These are phyloP conservation scores for Pseudomyrmex gracilis DNA, from an alignment of 1,140 invertebrate genomes.

Conservation along the genomic window DNA sequence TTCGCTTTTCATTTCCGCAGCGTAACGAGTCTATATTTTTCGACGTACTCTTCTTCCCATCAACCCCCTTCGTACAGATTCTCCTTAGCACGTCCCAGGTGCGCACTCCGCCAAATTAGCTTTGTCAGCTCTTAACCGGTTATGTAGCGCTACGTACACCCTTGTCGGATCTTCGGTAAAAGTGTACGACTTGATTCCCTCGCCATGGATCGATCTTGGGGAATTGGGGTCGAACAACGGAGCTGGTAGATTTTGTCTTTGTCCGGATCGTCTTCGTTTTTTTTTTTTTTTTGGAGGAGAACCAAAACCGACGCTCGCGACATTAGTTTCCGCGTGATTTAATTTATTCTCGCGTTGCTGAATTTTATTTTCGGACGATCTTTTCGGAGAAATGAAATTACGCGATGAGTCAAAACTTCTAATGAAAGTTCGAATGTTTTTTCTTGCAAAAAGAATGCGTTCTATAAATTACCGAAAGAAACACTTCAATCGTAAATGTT, in stretches of 20 bases:
- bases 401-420: not conserved
- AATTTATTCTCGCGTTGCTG: conserved; percentile 1
- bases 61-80: not conserved
- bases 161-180: not conserved
- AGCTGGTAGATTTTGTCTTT: conserved; percentile 37
- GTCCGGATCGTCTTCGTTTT: conserved; percentile 19
- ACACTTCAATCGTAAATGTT: conserved; percentile 13
- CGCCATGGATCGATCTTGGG: conserved; percentile 7
- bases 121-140: conserved; percentile 63
- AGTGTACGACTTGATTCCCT: conserved; percentile 22
- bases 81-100: conserved; percentile 49
- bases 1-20: conserved; percentile 6
- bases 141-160: conserved; percentile 21
- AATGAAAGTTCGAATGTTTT: not conserved
- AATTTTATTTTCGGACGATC: not conserved
- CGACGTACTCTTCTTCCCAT: not conserved
- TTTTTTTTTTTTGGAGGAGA: conserved; percentile 44
- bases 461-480: not conserved
- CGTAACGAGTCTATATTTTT: not conserved
- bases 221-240: conserved; percentile 25
- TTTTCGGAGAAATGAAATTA: not conserved
- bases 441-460: not conserved
- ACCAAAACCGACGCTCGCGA: conserved; percentile 24
- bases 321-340: conserved; percentile 48
- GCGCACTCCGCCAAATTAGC: conserved; percentile 63